Evolutionary conservation across 2,113 vertebrate genomes (phyloP).

Genomic region (Bambusicola thoracicus): DNA sequence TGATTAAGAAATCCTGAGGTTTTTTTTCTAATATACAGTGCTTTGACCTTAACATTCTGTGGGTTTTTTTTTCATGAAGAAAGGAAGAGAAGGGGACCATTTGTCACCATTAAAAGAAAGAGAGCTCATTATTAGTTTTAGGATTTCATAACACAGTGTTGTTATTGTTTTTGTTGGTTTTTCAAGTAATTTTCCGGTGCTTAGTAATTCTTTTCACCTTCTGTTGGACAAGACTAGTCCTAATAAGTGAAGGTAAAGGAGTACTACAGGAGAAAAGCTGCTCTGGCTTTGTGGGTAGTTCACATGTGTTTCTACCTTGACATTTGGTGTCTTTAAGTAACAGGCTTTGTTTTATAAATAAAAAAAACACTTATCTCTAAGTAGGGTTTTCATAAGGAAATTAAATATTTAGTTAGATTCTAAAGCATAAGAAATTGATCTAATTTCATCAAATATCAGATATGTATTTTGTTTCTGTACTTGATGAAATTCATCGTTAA

Average conservation of each 20-base stretch:
- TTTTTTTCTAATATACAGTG: background rate
- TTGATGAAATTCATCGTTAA: background rate
- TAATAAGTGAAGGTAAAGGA: background rate
- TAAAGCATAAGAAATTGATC: background rate
- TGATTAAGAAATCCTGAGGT: background rate
- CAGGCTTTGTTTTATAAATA: background rate
- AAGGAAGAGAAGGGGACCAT: fast-evolving
- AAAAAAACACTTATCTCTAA: background rate
- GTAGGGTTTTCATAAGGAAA: too few species aligned
- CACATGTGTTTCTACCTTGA: background rate
- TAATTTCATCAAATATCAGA: background rate
- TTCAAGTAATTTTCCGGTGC: background rate
- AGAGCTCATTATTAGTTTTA: background rate
- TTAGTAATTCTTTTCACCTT: background rate
- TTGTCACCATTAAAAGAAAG: background rate
- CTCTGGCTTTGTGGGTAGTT: background rate
- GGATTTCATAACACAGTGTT: background rate
- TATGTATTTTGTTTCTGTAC: background rate
- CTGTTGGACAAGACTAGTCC: fast-evolving
- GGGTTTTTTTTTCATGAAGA: too few species aligned
- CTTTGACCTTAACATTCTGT: fast-evolving
- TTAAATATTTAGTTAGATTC: background rate
- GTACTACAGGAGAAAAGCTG: background rate
- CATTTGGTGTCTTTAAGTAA: background rate
- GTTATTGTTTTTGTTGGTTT: background rate